Base-by-base conservation (phyloP, 2,113 vertebrate genomes). In the Nothocercus nigrocapillus region DNA sequence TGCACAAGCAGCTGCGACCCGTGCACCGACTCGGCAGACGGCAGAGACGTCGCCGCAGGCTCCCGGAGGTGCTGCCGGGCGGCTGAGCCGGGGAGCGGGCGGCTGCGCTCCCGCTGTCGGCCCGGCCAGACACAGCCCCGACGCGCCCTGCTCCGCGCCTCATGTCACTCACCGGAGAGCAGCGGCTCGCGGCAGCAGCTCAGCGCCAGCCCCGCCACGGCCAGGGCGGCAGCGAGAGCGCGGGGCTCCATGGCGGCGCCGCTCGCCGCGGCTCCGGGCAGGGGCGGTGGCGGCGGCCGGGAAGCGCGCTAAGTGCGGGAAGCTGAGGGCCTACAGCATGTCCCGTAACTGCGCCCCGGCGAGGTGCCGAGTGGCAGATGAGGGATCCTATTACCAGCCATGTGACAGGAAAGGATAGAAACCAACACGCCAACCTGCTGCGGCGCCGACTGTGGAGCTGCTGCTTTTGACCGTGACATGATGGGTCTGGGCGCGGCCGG, bases 171-270 rank as follows among this genome's bases (percentile, higher is more conserved):
- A 98, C 98, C 98, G 58, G 97, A 88, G 44, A 62, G 58, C 9
- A 19, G 7, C n/a, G 69, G 94, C 59, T 97, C 98, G 0, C 96
- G 96, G 96, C 97, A 97, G 91, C 95, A 96, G 77, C 97, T 95
- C 95, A 98, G 96, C 86, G 97, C 87, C 94, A 98, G 97, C 90
- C 97, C 90, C 2, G 94, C 97, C 19, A 97, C 85, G 95, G 96
- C 97, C 96, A 98, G 78, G 82, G 96, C 93, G 85, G 98, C 96
- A 86, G 97, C 96, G 95, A 97, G 96, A 92, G 96, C 96, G 88
- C 96, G 96, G 82, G 94, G 91, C 96, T 97, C 97, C 98, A 98
- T 98, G 95, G 95, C 86, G 92, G 96, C 93, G 95, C 83, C 80
- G 82, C 89, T 95, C 96, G 94, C 95, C 94, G 92, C 95, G 17